Conservation (phyloP, 1,140 invertebrate species). For the Platorchestia sp. region DNA sequence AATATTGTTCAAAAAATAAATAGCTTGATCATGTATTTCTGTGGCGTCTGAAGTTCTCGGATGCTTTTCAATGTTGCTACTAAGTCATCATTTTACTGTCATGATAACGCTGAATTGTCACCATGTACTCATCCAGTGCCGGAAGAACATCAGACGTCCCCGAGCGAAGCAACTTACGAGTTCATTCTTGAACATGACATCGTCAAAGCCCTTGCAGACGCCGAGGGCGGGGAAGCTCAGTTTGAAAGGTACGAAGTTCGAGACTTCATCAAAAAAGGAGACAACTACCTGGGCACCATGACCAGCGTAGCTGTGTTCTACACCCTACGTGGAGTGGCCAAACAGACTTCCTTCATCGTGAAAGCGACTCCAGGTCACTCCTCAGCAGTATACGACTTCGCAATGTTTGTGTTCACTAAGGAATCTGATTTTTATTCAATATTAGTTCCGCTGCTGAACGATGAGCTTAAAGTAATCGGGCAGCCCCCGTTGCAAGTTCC, state of each 20-base stretch:
- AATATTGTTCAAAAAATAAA: too few relatives aligned
- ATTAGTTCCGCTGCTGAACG: background rate
- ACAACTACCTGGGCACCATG: background rate
- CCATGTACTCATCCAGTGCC: background rate
- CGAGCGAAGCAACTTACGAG: background rate
- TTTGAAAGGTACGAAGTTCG: conserved; percentile 11
- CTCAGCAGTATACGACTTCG: background rate
- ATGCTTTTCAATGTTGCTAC: too few relatives aligned
- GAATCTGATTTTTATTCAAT: conserved; percentile 24
- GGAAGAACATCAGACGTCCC: background rate
- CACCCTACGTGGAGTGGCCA: background rate
- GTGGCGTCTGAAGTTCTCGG: too few relatives aligned
- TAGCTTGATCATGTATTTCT: too few relatives aligned
- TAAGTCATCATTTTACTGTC: too few relatives aligned
- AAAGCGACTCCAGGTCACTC: background rate
- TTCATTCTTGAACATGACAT: background rate
- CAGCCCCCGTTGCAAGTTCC: background rate
- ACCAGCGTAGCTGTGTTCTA: background rate
- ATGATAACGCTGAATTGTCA: too few relatives aligned
- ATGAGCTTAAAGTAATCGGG: background rate
- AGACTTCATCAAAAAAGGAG: conserved; percentile 4
- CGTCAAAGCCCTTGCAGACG: background rate
- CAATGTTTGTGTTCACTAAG: background rate
- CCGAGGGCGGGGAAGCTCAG: background rate
- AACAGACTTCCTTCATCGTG: conserved; percentile 22